Base-by-base conservation (phyloP, 2,797 vertebrate genomes). In the Mus caroli region DNA sequence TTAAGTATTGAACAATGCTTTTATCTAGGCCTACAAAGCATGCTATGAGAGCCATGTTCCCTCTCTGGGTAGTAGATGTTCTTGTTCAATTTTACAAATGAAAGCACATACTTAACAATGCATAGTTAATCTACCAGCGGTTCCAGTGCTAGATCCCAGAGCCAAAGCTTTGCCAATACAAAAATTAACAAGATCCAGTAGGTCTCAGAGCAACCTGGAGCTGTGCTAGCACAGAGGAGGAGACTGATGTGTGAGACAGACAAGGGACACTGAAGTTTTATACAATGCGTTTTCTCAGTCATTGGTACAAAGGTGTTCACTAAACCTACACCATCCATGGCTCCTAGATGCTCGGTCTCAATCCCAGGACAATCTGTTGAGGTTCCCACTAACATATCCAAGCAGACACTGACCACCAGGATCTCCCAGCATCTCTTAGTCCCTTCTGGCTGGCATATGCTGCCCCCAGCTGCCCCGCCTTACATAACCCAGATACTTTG, bases 1-100 rank as follows among this genome's bases (percentile, higher is more conserved):
- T 75, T 46, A 95, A 91, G 94, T 69, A 69, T 62, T 69, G 84
- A 94, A 77, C 58, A 88, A 69, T n/a, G 69, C 52, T 28, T 92
- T 94, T 78, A 60, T 56, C 54, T 8, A 26, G 31, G 67, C 31
- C 88, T 67, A 64, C 54, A 93, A 62, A 92, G 75, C 86, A 79
- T 46, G 62, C 43, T 43, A 31, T 6, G 13, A 37, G 43, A 15
- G 28, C 20, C 11, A 28, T 0, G 4, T 67, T 73, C 6, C 54
- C 8, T 88, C 50, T 76, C 79, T 3, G 13, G 17, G n/a, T 8
- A 67, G 11, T 1, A 92, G 40, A 40, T 28, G 22, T 34, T 90
- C 64, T 92, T 40, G 12, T 2, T 67, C 2, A 22, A 34, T 92
- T 95, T 94, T 60, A 90, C 22, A 69, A 85, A 73, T 43, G 60